These are phyloP conservation scores for Hedychridium roseum DNA, from an alignment of 2,888 invertebrate species.

Conservation along the genomic window DNA sequence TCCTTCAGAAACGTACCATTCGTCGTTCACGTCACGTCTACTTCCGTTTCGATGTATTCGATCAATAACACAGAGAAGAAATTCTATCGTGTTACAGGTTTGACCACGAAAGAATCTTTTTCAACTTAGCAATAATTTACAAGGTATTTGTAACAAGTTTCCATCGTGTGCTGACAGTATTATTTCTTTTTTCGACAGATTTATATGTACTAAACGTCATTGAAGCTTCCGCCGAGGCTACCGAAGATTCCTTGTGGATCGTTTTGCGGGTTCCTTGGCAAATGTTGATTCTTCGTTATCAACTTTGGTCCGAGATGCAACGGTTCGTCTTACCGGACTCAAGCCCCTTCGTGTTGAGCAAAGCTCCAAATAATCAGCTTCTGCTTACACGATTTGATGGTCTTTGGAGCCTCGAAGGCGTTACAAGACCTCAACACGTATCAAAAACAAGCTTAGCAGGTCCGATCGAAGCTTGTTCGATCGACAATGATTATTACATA, in stretches of 20 bases:
- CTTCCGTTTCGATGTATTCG: constrained; percentile 18
- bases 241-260: constrained; percentile 42
- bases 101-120: neutral
- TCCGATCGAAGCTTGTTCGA: constrained; percentile 27
- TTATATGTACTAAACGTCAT: constrained; percentile 36
- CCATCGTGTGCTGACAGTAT: neutral
- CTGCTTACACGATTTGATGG: constrained; percentile 46
- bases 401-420: constrained; percentile 49
- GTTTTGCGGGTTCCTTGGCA: constrained; percentile 29
- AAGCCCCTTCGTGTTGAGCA: constrained; percentile 21
- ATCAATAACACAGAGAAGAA: neutral
- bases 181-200: constrained; percentile 23
- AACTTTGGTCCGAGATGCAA: constrained; percentile 33
- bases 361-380: constrained; percentile 35
- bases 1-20: constrained; percentile 10
- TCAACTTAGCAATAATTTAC: neutral
- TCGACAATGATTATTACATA: constrained; percentile 31
- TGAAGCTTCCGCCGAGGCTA: constrained; percentile 31
- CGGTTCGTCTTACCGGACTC: constrained; percentile 35
- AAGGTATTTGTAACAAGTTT: neutral
- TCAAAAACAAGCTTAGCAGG: constrained; percentile 25
- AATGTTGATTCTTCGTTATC: constrained; percentile 43
- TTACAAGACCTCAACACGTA: constrained; percentile 39
- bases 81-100: constrained; percentile 17
- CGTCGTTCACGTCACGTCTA: constrained; percentile 17